Evolutionary conservation across 92 coral and sea anemone species (phyloP).

Genomic region (Metridium senile): DNA sequence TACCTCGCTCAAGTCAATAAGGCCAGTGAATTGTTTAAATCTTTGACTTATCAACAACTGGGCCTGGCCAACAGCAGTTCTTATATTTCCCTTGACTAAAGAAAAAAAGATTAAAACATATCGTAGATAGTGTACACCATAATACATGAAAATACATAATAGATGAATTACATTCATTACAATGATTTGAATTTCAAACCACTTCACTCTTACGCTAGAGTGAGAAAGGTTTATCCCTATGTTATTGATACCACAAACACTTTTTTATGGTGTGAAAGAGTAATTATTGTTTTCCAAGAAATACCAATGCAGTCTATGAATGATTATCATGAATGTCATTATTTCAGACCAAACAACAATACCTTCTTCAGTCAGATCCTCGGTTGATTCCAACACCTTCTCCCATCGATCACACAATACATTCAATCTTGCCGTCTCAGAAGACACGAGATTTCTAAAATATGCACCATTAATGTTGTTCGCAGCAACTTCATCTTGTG

Average conservation of each 20-base stretch:
- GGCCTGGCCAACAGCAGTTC: slow-evolving; percentile 87
- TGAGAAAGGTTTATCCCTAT: too few relatives aligned
- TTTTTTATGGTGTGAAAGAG: too few relatives aligned
- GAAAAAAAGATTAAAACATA: not conserved
- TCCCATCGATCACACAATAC: slow-evolving; percentile 75
- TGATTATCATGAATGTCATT: not conserved
- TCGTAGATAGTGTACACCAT: too few relatives aligned
- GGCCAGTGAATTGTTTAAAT: slow-evolving; percentile 82
- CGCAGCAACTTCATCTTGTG: slow-evolving; percentile 1
- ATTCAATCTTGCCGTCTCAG: slow-evolving; percentile 69
- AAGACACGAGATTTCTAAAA: slow-evolving; percentile 66
- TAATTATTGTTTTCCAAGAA: too few relatives aligned
- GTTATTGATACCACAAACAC: too few relatives aligned
- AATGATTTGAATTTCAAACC: too few relatives aligned
- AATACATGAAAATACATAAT: too few relatives aligned
- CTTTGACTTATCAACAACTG: slow-evolving; percentile 80
- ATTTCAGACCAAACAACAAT: not conserved
- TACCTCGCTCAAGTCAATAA: slow-evolving; percentile 84
- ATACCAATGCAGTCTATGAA: too few relatives aligned
- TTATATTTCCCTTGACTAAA: slow-evolving; percentile 65
- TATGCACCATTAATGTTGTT: slow-evolving; percentile 23
- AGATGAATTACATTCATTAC: too few relatives aligned
- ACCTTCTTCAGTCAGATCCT: slow-evolving; percentile 79
- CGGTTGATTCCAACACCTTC: slow-evolving; percentile 37
- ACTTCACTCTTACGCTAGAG: too few relatives aligned